Evolutionary conservation across 1,140 invertebrate genomes (phyloP).

Genomic region (Grapholita molesta): DNA sequence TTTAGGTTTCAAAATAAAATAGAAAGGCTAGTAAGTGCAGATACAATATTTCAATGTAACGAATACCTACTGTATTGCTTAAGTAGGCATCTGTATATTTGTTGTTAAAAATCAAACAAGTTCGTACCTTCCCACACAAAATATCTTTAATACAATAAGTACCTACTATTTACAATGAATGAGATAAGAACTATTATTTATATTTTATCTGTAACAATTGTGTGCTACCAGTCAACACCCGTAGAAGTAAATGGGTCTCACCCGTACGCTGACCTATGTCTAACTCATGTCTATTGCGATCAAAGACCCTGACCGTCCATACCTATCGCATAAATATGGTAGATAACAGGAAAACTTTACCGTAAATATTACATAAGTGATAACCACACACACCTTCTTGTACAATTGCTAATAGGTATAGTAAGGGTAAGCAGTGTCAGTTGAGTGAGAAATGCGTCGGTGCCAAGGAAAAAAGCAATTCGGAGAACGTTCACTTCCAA

Average conservation of each 20-base stretch:
- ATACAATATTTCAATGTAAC: not conserved
- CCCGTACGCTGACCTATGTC: not conserved
- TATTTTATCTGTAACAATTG: too few relatives aligned
- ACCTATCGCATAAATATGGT: not conserved
- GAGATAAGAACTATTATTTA: too few relatives aligned
- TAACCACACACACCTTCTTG: not conserved
- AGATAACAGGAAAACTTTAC: not conserved
- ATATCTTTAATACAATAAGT: not conserved
- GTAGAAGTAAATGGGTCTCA: not conserved
- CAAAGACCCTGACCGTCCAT: not conserved
- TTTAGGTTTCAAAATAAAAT: slow-evolving; percentile 4
- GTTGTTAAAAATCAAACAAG: not conserved
- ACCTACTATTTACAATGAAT: too few relatives aligned
- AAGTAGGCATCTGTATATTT: not conserved
- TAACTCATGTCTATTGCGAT: not conserved
- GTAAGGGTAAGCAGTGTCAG: not conserved
- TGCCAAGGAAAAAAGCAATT: too few relatives aligned
- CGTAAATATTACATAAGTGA: not conserved
- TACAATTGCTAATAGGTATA: not conserved
- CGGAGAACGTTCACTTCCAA: too few relatives aligned
- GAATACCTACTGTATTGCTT: not conserved
- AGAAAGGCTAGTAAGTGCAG: not conserved
- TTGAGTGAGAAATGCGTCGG: too few relatives aligned
- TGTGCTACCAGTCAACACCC: too few relatives aligned
- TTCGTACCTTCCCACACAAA: not conserved